A percentile compares a stretch with the other conserved stretches of the same genome.
These are phyloP conservation scores for Porphyrio hochstetteri DNA, from an alignment of 2,113 vertebrate genomes.

Conservation along the genomic window DNA sequence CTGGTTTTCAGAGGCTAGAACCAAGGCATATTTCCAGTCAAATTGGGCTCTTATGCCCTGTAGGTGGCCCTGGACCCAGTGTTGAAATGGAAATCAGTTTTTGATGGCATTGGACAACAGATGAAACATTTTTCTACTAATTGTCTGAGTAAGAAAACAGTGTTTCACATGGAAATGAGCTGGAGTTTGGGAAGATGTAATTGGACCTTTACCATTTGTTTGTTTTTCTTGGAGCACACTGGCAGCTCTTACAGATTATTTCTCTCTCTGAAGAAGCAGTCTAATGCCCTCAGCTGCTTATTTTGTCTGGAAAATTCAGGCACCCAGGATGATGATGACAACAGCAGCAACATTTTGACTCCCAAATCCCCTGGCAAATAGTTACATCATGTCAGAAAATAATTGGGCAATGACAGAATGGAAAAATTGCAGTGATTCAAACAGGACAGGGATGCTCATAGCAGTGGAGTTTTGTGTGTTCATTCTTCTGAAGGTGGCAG, in stretches of 20 bases:
- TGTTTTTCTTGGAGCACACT: constrained; percentile 48
- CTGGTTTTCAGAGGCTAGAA: not conserved
- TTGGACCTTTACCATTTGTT: not conserved
- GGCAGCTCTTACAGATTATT: constrained; percentile 23
- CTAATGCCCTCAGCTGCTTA: constrained; percentile 45
- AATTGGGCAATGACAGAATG: constrained; percentile 62
- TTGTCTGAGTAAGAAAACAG: constrained; percentile 16
- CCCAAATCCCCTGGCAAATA: constrained; percentile 57
- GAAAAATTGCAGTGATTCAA: constrained; percentile 48
- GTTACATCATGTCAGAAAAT: constrained; percentile 66
- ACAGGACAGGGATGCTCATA: not conserved
- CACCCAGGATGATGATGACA: constrained; percentile 53
- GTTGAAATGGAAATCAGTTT: not conserved
- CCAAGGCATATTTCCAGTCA: not conserved
- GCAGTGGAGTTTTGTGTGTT: not conserved
- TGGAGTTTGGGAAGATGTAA: not conserved
- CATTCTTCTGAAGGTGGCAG: not conserved
- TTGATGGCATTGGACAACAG: not conserved
- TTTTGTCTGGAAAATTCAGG: constrained; percentile 63
- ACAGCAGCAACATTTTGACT: constrained; percentile 46
- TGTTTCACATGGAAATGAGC: constrained; percentile 18
- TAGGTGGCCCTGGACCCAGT: not conserved
- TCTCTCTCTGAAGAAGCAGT: constrained; percentile 1
- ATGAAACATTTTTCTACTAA: constrained; percentile 25
- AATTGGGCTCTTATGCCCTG: not conserved